These are phyloP conservation scores for Alloscopus bannaensis DNA, from an alignment of 2,888 invertebrate species.

Conservation along the genomic window DNA sequence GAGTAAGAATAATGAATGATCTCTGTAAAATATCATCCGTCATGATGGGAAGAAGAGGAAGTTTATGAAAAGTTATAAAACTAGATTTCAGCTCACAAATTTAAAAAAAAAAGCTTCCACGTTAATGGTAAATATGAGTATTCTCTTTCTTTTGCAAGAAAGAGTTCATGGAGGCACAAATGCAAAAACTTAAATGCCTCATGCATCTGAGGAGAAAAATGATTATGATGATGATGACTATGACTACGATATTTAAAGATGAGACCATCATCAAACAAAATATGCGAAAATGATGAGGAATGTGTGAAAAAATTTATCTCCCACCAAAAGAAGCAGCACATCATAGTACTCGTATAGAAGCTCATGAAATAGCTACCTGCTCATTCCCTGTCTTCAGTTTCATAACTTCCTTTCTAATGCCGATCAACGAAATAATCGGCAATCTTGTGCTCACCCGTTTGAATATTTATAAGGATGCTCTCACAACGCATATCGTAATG, in stretches of 20 bases:
- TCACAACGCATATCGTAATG: not conserved
- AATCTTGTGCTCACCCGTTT: not conserved
- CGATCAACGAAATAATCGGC: no score
- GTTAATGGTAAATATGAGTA: no score
- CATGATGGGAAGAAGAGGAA: no score
- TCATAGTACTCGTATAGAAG: not conserved
- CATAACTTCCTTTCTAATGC: no score
- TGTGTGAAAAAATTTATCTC: not conserved
- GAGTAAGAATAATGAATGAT: no score
- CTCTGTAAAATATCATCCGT: conserved; percentile 25
- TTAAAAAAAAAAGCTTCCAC: not conserved
- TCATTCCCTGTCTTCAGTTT: conserved; percentile 3
- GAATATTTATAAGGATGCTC: not conserved
- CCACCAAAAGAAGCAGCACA: not conserved
- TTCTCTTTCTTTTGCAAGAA: no score
- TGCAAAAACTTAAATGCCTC: not conserved
- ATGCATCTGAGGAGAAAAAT: no score
- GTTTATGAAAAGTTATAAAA: no score
- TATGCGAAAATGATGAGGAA: conserved; percentile 13
- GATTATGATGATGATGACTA: conserved; percentile 8
- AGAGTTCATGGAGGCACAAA: not conserved
- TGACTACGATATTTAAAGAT: conserved; percentile 14
- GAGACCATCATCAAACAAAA: not conserved
- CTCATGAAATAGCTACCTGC: conserved; percentile 6
- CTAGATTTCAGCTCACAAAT: no score